A percentile compares a stretch with the other conserved stretches of the same genome.
Evolutionary conservation across 2,113 vertebrate species (phyloP).

Genomic region (Myanophis thanlyinensis): DNA sequence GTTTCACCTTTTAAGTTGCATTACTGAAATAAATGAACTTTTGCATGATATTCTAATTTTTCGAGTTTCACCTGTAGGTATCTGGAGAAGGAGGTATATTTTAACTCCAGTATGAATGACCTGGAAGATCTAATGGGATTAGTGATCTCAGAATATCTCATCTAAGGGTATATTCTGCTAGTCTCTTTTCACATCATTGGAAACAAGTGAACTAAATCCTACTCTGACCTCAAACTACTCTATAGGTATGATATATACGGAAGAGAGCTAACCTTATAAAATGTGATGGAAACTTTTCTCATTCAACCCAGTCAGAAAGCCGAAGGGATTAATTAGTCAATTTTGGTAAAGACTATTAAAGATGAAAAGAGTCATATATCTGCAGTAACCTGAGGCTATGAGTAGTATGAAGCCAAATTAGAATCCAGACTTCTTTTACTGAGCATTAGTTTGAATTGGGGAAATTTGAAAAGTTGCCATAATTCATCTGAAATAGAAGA

Average conservation of each 20-base stretch:
- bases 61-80: too few relatives aligned
- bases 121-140: background rate
- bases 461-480: slow-evolving; percentile 34
- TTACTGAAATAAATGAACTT: too few relatives aligned
- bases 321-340: slow-evolving; percentile 14
- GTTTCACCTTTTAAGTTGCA: too few relatives aligned
- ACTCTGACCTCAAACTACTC: background rate
- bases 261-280: slow-evolving; percentile 2
- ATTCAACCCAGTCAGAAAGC: background rate
- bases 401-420: slow-evolving; percentile 21
- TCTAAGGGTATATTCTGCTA: background rate
- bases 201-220: background rate
- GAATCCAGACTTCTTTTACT: background rate
- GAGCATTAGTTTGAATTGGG: background rate
- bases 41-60: too few relatives aligned
- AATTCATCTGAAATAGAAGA: slow-evolving; percentile 32
- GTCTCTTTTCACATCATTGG: background rate
- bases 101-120: background rate
- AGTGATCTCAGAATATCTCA: background rate
- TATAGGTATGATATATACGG: background rate
- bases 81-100: background rate
- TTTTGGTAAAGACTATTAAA: slow-evolving; percentile 14
- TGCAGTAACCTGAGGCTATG: background rate
- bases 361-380: slow-evolving; percentile 22
- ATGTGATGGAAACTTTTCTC: background rate